These are phyloP conservation scores for Pheosia gnoma DNA, from an alignment of 2,888 invertebrate species.

Conservation along the genomic window DNA sequence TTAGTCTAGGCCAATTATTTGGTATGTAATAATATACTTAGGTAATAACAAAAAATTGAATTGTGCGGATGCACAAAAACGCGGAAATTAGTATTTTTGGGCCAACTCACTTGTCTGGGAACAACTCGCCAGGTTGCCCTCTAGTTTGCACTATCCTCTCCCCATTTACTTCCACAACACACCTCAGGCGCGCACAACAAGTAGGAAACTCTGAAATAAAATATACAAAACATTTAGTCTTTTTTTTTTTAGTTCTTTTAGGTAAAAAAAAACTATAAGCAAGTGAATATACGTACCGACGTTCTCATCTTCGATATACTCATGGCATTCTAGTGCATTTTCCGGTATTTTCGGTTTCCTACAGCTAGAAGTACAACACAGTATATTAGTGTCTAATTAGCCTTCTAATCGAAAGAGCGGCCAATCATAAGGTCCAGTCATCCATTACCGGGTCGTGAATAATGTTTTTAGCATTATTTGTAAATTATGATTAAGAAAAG, in stretches of 20 bases:
- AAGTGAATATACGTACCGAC: conserved; percentile 60
- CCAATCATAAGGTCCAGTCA: too few relatives aligned
- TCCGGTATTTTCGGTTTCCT: conserved; percentile 80
- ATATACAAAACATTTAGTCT: not conserved
- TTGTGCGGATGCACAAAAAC: too few relatives aligned
- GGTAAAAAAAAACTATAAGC: not conserved
- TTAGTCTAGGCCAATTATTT: too few relatives aligned
- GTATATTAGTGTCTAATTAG: not conserved
- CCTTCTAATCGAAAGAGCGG: not conserved
- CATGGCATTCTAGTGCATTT: conserved; percentile 78
- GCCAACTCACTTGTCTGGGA: conserved; percentile 75
- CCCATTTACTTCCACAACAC: conserved; percentile 76
- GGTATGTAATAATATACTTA: too few relatives aligned
- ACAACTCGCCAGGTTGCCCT: conserved; percentile 78
- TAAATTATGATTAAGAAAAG: too few relatives aligned
- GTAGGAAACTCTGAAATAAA: conserved; percentile 71
- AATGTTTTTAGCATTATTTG: too few relatives aligned
- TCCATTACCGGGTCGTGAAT: too few relatives aligned
- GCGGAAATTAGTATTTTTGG: too few relatives aligned
- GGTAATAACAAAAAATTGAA: too few relatives aligned
- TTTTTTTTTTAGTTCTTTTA: too few relatives aligned
- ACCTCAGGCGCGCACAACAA: conserved; percentile 74
- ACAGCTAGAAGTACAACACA: conserved; percentile 54
- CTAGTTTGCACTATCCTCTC: conserved; percentile 78
- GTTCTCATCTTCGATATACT: conserved; percentile 80